Percentiles rank a stretch among this genome's conserved stretches.
Evolutionary conservation across 2,888 invertebrate genomes (phyloP).

Genomic region (Sinhomidia bicolor): DNA sequence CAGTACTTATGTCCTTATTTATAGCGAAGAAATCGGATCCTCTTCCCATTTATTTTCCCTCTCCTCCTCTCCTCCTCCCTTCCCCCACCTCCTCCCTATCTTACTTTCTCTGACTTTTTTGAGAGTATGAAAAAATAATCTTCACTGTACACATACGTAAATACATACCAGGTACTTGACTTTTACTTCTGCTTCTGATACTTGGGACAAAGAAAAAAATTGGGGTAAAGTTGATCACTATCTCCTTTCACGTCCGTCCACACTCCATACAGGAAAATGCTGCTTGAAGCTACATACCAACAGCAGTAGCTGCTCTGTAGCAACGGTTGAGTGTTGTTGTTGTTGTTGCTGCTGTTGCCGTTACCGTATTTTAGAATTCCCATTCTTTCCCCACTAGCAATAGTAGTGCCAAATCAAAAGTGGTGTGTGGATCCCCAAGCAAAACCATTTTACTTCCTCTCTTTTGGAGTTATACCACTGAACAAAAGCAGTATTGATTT

Average conservation of each 20-base stretch:
- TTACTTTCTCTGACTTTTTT: too few relatives aligned
- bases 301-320: too few relatives aligned
- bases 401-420: too few relatives aligned
- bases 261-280: too few relatives aligned
- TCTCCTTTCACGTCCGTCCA: constrained; percentile 18
- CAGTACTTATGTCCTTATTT: neutral
- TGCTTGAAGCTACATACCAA: too few relatives aligned
- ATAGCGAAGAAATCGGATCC: neutral
- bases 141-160: too few relatives aligned
- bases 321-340: neutral
- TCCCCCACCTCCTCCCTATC: too few relatives aligned
- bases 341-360: neutral
- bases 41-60: neutral
- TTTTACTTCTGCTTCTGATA: too few relatives aligned
- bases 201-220: too few relatives aligned
- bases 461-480: neutral
- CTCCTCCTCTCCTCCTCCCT: too few relatives aligned
- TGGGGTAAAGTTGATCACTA: constrained; percentile 14
- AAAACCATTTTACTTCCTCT: neutral
- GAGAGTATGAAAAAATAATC: too few relatives aligned
- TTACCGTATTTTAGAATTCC: neutral
- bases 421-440: neutral
- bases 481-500: constrained; percentile 1
- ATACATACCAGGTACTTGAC: too few relatives aligned
- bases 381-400: neutral